Evolutionary conservation across 2,888 invertebrate species (phyloP).

Genomic region (Polymixis lichenea): DNA sequence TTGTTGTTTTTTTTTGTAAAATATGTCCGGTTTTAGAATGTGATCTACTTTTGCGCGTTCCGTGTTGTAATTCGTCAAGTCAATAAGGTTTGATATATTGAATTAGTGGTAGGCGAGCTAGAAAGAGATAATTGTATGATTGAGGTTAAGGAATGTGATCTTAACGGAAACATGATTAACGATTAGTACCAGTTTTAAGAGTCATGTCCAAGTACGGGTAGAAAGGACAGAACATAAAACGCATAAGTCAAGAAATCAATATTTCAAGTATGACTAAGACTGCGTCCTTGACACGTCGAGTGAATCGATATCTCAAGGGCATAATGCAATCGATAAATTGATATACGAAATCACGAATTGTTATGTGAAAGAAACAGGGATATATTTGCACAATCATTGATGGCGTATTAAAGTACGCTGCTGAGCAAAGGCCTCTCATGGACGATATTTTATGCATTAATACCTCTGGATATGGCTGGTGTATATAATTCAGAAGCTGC

Average conservation of each 20-base stretch:
- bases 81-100: conserved; percentile 47
- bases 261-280: not conserved
- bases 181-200: conserved; percentile 8
- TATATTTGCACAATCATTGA: not conserved
- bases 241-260: not conserved
- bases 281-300: not conserved
- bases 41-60: conserved; percentile 60
- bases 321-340: not conserved
- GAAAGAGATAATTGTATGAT: conserved; percentile 27
- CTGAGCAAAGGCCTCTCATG: not conserved
- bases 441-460: not conserved
- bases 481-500: not conserved
- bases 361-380: not conserved
- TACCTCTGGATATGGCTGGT: not conserved
- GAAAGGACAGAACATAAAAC: not conserved
- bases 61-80: conserved; percentile 59
- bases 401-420: not conserved
- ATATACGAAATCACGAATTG: not conserved
- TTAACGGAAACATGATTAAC: conserved; percentile 1
- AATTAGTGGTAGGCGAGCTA: conserved; percentile 30
- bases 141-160: conserved; percentile 21
- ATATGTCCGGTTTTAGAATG: conserved; percentile 58
- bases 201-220: not conserved
- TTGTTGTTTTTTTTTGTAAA: conserved; percentile 51
- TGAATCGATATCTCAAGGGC: not conserved